Conservation (phyloP, 2,888 invertebrate species). For the Cepaea hortensis region DNA sequence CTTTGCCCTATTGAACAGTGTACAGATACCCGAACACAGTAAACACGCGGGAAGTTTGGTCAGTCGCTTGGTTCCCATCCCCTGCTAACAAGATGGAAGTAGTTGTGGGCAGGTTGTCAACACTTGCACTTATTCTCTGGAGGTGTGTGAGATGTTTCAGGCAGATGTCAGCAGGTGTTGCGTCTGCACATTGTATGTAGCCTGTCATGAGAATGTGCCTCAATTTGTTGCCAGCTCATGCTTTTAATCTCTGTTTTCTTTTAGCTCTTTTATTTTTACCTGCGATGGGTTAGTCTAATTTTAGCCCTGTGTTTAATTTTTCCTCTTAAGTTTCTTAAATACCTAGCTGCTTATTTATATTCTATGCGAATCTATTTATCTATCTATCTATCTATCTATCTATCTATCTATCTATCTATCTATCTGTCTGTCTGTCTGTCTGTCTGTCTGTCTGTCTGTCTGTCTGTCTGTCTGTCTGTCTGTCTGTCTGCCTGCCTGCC, state of each 20-base stretch:
- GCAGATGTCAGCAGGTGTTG: neutral
- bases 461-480: too few species aligned
- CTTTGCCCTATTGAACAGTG: too few species aligned
- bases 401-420: too few species aligned
- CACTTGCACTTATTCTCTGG: constrained; percentile 4
- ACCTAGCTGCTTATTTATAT: too few species aligned
- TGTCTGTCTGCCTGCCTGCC: too few species aligned
- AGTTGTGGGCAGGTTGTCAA: constrained; percentile 3
- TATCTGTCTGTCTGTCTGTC: too few species aligned
- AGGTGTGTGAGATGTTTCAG: neutral
- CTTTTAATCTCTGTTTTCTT: neutral
- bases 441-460: too few species aligned
- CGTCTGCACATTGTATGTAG: neutral
- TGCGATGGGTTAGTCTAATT: neutral
- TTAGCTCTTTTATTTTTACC: neutral
- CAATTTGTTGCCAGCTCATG: neutral
- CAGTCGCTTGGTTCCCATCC: neutral
- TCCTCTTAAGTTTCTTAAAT: too few species aligned
- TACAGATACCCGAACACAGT: too few species aligned
- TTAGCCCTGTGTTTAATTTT: neutral
- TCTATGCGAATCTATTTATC: too few species aligned
- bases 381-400: too few species aligned
- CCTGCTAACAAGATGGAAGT: neutral
- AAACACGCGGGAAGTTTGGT: neutral
- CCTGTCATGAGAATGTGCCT: neutral